Percentiles rank a stretch among this genome's conserved stretches.
These are phyloP conservation scores for Asbolus verrucosus DNA, from an alignment of 1,140 invertebrate species.

Conservation along the genomic window DNA sequence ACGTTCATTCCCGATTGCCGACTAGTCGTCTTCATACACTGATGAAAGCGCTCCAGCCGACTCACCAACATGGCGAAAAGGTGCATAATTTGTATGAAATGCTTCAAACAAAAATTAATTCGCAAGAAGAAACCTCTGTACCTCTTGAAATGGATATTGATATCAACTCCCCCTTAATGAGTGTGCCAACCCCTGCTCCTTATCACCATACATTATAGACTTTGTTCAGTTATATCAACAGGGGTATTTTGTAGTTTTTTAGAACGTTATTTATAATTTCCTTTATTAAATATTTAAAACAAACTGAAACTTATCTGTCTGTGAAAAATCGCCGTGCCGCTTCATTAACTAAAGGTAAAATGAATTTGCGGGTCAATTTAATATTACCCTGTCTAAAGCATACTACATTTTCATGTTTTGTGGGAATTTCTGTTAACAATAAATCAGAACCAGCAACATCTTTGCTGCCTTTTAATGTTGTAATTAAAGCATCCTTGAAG, in stretches of 20 bases:
- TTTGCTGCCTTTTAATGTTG: constrained; percentile 52
- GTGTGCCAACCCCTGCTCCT: constrained; percentile 85
- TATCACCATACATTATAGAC: constrained; percentile 67
- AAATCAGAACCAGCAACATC: constrained; percentile 60
- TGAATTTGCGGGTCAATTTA: constrained; percentile 72
- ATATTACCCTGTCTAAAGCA: constrained; percentile 70
- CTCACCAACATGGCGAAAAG: constrained; percentile 85
- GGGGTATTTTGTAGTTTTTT: constrained; percentile 32
- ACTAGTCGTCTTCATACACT: constrained; percentile 81
- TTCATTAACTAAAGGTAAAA: constrained; percentile 71
- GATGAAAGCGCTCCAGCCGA: constrained; percentile 90
- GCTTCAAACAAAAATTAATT: constrained; percentile 82
- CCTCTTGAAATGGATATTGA: constrained; percentile 75
- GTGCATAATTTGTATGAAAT: constrained; percentile 84
- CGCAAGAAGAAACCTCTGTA: constrained; percentile 75
- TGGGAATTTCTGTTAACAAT: constrained; percentile 57
- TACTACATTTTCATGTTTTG: constrained; percentile 57
- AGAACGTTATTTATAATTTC: constrained; percentile 39
- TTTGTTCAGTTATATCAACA: constrained; percentile 32
- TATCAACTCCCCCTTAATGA: constrained; percentile 86
- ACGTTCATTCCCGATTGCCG: constrained; percentile 85
- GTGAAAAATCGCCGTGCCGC: constrained; percentile 16
- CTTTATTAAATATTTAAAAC: constrained; percentile 12
- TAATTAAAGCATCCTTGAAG: constrained; percentile 49
- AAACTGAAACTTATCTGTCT: neutral